These are phyloP conservation scores for Chaetodon auriga DNA, from an alignment of 2,113 vertebrate genomes.

Conservation along the genomic window DNA sequence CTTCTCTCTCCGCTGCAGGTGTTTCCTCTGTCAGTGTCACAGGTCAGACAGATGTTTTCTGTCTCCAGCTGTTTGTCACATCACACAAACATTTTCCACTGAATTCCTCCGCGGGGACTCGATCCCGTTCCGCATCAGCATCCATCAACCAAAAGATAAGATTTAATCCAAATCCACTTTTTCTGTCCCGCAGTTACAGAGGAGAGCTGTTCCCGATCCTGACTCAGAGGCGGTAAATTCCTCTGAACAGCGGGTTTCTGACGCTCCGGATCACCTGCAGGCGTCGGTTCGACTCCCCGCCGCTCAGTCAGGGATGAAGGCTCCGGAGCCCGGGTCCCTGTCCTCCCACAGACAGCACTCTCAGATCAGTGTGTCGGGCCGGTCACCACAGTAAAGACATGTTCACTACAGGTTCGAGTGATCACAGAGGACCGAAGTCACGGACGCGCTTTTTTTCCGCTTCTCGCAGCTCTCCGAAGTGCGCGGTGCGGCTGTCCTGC, in stretches of 20 bases:
- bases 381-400: slow-evolving; percentile 1
- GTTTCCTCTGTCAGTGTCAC: slow-evolving; percentile 50
- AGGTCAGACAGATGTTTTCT: slow-evolving; percentile 47
- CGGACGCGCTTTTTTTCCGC: slow-evolving; percentile 1
- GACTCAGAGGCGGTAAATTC: not conserved
- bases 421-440: slow-evolving; percentile 5
- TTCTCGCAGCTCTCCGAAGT: slow-evolving; percentile 22
- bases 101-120: slow-evolving; percentile 11
- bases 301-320: not conserved
- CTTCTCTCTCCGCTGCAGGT: slow-evolving; percentile 43
- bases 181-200: not conserved
- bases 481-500: slow-evolving; percentile 33
- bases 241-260: not conserved
- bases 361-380: slow-evolving; percentile 3
- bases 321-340: not conserved
- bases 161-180: slow-evolving; percentile 32
- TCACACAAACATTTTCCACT: slow-evolving; percentile 10
- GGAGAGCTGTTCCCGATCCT: not conserved
- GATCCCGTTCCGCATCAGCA: not conserved
- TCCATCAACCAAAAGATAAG: slow-evolving; percentile 2
- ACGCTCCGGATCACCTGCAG: slow-evolving; percentile 9
- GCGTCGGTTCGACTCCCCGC: slow-evolving; percentile 4
- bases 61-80: slow-evolving; percentile 48
- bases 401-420: not conserved
- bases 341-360: not conserved